Base-by-base conservation (phyloP, 2,888 invertebrate species). In the Laothoe populi region DNA sequence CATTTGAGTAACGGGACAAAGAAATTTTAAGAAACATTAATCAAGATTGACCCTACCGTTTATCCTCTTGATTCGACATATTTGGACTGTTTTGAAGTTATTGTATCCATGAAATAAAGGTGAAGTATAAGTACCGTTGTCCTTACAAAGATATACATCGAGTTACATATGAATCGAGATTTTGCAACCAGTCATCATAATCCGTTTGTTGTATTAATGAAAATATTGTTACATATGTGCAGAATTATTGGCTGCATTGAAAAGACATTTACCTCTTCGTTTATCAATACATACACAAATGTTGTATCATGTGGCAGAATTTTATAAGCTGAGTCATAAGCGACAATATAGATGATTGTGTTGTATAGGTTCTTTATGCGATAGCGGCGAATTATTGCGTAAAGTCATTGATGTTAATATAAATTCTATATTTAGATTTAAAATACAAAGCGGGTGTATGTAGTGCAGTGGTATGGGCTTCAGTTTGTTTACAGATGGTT, bases 311-410 rank as follows among this genome's bases (percentile, higher is more conserved):
- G 19, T 53, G 8, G 31, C 19, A 53, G 19, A 53, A 35, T 53
- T 53, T 53, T 53, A 53, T 53, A 35, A 16, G 31, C 19, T 53
- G 53, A 53, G 35, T 53, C 53, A 53, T 16, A 11, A 35, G 53
- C 53, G 19, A 53, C 35, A 53, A 53, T 53, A 31, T 19, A 53
- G 53, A 53, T 31, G 53, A 53, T 53, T 53, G 53, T 53, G 53
- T 35, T 53, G 53, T 53, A 53, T 53, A 35, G 53, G 35, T 31
- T 53, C 53, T 53, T 53, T 53, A 53, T 53, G 19, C 53, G 53
- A 53, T 53, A 35, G 53, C 53, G 53, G 11, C 53, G 53, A 53
- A 53, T 35, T 53, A 35, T 53, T 53, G 53, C 53, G 19, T 53
- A 35, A 53, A 53, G 31, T 53, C 53, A 53, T 53, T 53, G 53